Evolutionary conservation across 2,888 invertebrate genomes (phyloP), one percentile per base, ranked within the genome.

Genomic region (Ypsolopha sequella): DNA sequence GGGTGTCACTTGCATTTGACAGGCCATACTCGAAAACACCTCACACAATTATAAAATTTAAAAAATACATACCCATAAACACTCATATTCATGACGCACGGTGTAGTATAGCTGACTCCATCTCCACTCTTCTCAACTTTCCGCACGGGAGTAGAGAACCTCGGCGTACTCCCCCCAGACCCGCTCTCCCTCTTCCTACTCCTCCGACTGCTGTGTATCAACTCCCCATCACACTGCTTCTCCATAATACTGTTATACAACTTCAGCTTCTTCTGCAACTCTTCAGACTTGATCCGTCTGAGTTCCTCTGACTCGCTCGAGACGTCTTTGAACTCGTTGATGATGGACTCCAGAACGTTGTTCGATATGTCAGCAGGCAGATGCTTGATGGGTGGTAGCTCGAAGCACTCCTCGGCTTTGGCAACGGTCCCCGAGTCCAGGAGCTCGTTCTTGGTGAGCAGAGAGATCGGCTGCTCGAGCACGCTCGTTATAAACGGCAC

Each of bases 381-480:
- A 6, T 80, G 73, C 58, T 88, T 87, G 8, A 91, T 81, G 0
- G 91, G 89, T 3, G 92, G 91, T 48, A 91, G 68, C 73, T 93
- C 94, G 63, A 91, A 89, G 56, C 94, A 94, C 70, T 94, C 94
- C 64, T 94, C 93, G 0, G 92, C 93, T 61, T 88, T 89, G 9
- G 86, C 76, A 10, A 91, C 61, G 1, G 79, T 67, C 9, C 24
- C 45, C 9, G 68, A 70, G 58, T 71, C 87, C 57, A 66, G 60
- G 35, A 60, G 55, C 52, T 80, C 80, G 64, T 74, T 70, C 39
- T 71, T 70, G 0, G 78, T 74, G 63, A 81, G 70, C 54, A 78
- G 65, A 8, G 80, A 67, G 51, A 78, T 74, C 6, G 80, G 82
- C 36, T 80, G 81, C 53, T 84, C 84, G 1, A 84, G 64, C 0